These are phyloP conservation scores for Hyla sarda DNA, from an alignment of 2,113 vertebrate genomes.

Conservation along the genomic window DNA sequence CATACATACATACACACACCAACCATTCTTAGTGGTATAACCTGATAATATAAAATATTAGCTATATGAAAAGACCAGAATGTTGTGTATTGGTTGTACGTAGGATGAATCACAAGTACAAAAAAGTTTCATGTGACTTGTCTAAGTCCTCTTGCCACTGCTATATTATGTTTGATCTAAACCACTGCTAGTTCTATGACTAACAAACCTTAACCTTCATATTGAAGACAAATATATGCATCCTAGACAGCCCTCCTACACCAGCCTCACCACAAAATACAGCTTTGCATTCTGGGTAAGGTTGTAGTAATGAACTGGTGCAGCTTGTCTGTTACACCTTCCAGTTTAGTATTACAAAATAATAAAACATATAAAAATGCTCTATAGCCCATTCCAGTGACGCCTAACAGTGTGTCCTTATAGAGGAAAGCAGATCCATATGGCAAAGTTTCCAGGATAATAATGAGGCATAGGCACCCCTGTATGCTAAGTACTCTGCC, in stretches of 20 bases:
- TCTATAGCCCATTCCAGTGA: too few relatives aligned
- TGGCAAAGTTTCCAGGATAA: not conserved
- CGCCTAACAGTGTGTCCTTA: too few relatives aligned
- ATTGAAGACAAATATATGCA: not conserved
- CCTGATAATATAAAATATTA: slow-evolving; percentile 9
- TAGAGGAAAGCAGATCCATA: too few relatives aligned
- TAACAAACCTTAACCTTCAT: slow-evolving; percentile 32
- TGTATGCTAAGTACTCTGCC: not conserved
- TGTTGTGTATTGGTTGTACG: not conserved
- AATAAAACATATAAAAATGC: too few relatives aligned
- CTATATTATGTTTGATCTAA: not conserved
- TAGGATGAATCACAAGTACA: slow-evolving; percentile 35
- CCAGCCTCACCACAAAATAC: slow-evolving; percentile 4
- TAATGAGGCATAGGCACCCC: not conserved
- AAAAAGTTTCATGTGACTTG: slow-evolving; percentile 15
- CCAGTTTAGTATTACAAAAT: not conserved
- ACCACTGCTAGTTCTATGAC: slow-evolving; percentile 2
- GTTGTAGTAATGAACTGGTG: not conserved
- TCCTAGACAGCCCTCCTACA: slow-evolving; percentile 22
- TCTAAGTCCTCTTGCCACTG: not conserved
- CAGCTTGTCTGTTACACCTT: not conserved
- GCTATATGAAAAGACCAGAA: not conserved
- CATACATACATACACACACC: not conserved
- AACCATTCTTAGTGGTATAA: not conserved
- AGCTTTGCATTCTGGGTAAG: slow-evolving; percentile 20